Evolutionary conservation across 2,113 vertebrate genomes (phyloP).

Genomic region (Jaculus jaculus): DNA sequence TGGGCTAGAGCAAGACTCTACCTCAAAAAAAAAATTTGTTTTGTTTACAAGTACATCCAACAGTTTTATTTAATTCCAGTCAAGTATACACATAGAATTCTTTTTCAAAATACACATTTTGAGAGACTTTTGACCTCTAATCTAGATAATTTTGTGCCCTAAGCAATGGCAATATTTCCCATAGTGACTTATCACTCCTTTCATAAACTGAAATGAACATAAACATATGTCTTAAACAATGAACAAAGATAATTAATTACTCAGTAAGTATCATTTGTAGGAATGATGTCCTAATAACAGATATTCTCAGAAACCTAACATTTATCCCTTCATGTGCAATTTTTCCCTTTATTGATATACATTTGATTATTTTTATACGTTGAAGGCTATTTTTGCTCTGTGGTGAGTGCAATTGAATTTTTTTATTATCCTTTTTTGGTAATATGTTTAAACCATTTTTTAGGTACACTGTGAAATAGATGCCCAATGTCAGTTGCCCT

Average conservation of each 20-base stretch:
- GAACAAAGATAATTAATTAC: neutral
- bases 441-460: neutral
- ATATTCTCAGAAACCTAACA: neutral
- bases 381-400: neutral
- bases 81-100: neutral
- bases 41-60: too few species aligned
- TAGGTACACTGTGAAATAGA: neutral
- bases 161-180: neutral
- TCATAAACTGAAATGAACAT: neutral
- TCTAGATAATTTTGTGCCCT: neutral
- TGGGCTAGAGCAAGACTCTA: too few species aligned
- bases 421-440: neutral
- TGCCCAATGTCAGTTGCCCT: neutral
- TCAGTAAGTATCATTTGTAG: neutral
- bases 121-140: neutral
- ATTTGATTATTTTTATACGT: neutral
- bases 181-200: neutral
- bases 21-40: too few species aligned
- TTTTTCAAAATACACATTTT: neutral
- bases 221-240: neutral
- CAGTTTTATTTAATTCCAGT: neutral
- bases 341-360: neutral
- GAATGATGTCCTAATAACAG: neutral
- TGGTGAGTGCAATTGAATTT: neutral
- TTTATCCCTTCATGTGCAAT: neutral